Conservation (phyloP, 1,140 invertebrate species). For the Thereuonema tuberculata region DNA sequence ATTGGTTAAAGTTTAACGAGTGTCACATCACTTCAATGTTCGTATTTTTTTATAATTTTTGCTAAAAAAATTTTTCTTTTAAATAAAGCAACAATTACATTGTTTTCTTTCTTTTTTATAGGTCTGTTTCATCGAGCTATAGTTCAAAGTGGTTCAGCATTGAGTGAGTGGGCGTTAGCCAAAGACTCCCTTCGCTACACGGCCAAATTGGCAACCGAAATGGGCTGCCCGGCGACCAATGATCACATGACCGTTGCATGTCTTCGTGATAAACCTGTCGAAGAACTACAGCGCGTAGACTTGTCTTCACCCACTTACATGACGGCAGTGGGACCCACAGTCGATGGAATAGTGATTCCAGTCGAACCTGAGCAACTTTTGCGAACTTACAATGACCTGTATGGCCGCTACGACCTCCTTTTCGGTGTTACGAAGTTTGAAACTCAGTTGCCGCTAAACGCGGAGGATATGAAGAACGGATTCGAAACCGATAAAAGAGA, state of each 20-base stretch:
- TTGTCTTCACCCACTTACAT: slow-evolving; percentile 66
- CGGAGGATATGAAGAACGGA: slow-evolving; percentile 79
- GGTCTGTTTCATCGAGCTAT: slow-evolving; percentile 86
- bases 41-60: too few relatives aligned
- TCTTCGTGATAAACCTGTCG: slow-evolving; percentile 59
- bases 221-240: slow-evolving; percentile 56
- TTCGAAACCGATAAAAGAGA: slow-evolving; percentile 79
- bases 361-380: slow-evolving; percentile 55
- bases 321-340: slow-evolving; percentile 74
- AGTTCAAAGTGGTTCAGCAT: slow-evolving; percentile 85
- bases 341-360: slow-evolving; percentile 81
- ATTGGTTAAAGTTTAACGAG: too few relatives aligned
- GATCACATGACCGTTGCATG: slow-evolving; percentile 63
- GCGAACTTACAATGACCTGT: slow-evolving; percentile 51
- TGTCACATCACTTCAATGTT: too few relatives aligned
- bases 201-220: slow-evolving; percentile 63
- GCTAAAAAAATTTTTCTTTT: too few relatives aligned
- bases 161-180: slow-evolving; percentile 83
- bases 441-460: slow-evolving; percentile 72
- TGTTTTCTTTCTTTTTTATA: slow-evolving; percentile 1
- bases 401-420: slow-evolving; percentile 79
- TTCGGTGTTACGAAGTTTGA: slow-evolving; percentile 84
- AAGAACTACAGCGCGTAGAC: slow-evolving; percentile 59
- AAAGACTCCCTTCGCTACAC: slow-evolving; percentile 75
- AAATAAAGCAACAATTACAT: too few relatives aligned